Evolutionary conservation across 2,888 invertebrate genomes (phyloP).

Genomic region (Barypeithes pellucidus): DNA sequence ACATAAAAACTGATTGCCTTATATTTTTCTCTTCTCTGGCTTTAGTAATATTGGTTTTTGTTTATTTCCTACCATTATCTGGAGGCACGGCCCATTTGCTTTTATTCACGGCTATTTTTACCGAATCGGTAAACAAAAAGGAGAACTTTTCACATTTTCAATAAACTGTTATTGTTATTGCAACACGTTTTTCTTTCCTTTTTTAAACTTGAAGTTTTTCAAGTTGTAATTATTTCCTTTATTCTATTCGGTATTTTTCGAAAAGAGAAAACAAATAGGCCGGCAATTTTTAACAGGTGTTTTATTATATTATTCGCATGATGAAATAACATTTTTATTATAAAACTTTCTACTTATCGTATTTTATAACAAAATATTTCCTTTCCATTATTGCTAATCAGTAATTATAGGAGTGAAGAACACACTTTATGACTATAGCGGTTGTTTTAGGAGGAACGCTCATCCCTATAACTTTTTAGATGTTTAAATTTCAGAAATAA

Average conservation of each 20-base stretch:
- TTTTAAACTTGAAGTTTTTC: constrained; percentile 22
- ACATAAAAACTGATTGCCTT: constrained; percentile 68
- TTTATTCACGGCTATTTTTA: constrained; percentile 66
- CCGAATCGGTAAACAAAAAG: constrained; percentile 63
- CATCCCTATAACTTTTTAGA: too few species aligned
- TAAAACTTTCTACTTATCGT: too few species aligned
- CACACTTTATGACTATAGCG: too few species aligned
- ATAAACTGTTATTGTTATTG: constrained; percentile 60
- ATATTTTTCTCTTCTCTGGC: constrained; percentile 64
- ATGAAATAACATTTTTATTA: too few species aligned
- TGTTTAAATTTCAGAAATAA: too few species aligned
- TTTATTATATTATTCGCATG: too few species aligned
- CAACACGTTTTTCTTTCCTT: constrained; percentile 47
- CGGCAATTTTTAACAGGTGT: too few species aligned
- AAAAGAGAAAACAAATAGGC: background rate
- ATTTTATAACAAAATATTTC: too few species aligned
- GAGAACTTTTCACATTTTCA: constrained; percentile 62
- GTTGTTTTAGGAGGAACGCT: too few species aligned
- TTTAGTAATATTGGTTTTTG: constrained; percentile 63
- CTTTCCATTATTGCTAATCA: too few species aligned
- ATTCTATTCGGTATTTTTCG: background rate
- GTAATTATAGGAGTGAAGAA: too few species aligned
- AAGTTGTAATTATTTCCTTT: constrained; percentile 18
- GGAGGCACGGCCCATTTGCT: constrained; percentile 66
- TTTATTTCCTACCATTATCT: constrained; percentile 68